These are phyloP conservation scores for Epinephelus lanceolatus DNA, from an alignment of 2,113 vertebrate genomes.

Conservation along the genomic window DNA sequence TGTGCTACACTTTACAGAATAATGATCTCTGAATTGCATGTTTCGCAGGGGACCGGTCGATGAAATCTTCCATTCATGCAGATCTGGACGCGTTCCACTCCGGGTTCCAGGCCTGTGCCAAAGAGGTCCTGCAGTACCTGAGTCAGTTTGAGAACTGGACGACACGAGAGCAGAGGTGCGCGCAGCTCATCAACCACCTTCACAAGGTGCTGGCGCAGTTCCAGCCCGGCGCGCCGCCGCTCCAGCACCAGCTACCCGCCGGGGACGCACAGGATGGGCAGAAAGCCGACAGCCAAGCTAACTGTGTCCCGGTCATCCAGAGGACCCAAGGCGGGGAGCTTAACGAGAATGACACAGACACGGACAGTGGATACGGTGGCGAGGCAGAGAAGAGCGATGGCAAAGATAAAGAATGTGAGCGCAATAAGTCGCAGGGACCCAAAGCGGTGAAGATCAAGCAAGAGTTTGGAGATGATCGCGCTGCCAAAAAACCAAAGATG, in stretches of 20 bases:
- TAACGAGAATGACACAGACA: conserved; percentile 95
- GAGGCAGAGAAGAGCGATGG: conserved; percentile 87
- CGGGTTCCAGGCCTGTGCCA: conserved; percentile 95
- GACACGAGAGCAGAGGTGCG: conserved; percentile 91
- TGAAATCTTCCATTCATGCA: conserved; percentile 90
- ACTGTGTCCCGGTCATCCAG: conserved; percentile 98
- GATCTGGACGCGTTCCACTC: conserved; percentile 96
- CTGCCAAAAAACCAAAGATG: conserved; percentile 87
- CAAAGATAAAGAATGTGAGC: conserved; percentile 79
- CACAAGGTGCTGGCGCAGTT: conserved; percentile 91
- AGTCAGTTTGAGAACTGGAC: conserved; percentile 93
- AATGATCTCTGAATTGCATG: conserved; percentile 16
- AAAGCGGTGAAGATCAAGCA: conserved; percentile 88
- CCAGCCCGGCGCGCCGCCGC: conserved; percentile 81
- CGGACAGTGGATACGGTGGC: conserved; percentile 96
- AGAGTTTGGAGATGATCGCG: conserved; percentile 88
- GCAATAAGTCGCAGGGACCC: conserved; percentile 59
- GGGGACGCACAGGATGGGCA: conserved; percentile 78
- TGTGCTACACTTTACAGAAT: not conserved
- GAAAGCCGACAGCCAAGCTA: conserved; percentile 87
- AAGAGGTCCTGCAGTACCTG: conserved; percentile 96
- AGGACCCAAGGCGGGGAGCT: conserved; percentile 91
- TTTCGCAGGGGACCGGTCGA: conserved; percentile 88
- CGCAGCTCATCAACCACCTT: conserved; percentile 92
- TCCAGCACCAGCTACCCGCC: conserved; percentile 83